Base-by-base conservation (phyloP, 2,888 invertebrate genomes). In the Leucozona laternaria region DNA sequence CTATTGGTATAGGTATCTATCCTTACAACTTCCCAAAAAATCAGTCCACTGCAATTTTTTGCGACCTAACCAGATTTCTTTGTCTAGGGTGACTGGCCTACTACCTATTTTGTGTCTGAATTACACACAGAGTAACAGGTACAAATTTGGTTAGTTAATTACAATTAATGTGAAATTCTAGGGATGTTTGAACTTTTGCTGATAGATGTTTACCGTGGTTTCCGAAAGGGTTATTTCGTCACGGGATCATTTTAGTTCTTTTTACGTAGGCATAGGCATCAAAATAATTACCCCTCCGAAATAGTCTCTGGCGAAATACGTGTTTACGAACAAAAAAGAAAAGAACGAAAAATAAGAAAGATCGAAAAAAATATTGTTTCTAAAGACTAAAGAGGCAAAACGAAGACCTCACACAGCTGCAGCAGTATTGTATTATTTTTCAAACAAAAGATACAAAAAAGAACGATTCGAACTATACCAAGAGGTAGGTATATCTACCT, bases 361-460 rank as follows among this genome's bases (percentile, higher is more conserved):
- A 60, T 22, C 34, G 28, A 37, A 57, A 58, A 62, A 58, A 76
- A 45, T 28, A n/a, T 45, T 13, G 11, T 66, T 79, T 58, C 28
- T 31, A 79, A 85, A 85, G 77, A 77, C 28, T 31, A 79, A 85
- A 85, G 77, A 77, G 31, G 68, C 85, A 80, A 66, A 77, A 60
- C 72, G 85, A 80, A 85, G 85, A 85, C 85, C 85, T 77, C 85
- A 85, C 85, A 85, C 85, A 85, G 85, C 85, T 85, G 85, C 85
- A 85, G 70, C 80, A 76, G 34, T 31, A 50, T 68, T 68, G 85
- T 85, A 85, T 81, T 85, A 80, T 80, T 85, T 80, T 80, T 78
- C 85, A 85, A 78, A 85, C 85, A 85, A 85, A 85, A 85, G 85
- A 70, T 53, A 66, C 84, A 72, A 78, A 66, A 71, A 57, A 48